Evolutionary conservation across 2,888 invertebrate species (phyloP), one percentile per base, ranked within the genome.

Genomic region (Philopedon plagiatum): DNA sequence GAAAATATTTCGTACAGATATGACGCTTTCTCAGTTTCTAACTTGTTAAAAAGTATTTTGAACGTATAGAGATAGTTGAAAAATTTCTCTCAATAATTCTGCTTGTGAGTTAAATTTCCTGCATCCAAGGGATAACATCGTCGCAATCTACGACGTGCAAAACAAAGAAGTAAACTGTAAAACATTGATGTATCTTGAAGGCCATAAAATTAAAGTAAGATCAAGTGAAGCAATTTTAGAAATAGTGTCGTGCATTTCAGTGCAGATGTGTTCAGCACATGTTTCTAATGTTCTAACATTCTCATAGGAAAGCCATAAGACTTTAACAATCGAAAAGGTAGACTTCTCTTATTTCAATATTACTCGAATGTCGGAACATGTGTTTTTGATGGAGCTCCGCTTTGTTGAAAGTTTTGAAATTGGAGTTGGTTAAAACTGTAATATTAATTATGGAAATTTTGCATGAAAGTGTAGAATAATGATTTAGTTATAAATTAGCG

Each of bases 231-330:
- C 65, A 58, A 67, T 67, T 67, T 57, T 21, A 34, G 67, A 49
- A 67, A 49, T n/a, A 49, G 58, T 67, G 49, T 60, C 60, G 67
- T 67, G 61, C 71, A 51, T 58, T 71, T 61, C 15, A 37, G 32
- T 61, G 62, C 62, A 66, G 61, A 71, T 71, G 71, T 65, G 60
- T 71, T 61, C 71, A 32, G 58, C 65, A 71, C 56, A 62, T 71
- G 71, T 71, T 66, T 66, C 44, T 66, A 71, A 71, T 71, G 71
- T 56, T 71, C 56, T 56, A 71, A 66, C 66, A 65, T 61, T 71
- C 71, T 41, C 66, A 71, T 71, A 58, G 71, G 56, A 71, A 71
- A 54, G 60, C 71, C 29, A 64, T 71, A 71, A 65, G 51, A 60
- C 57, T 71, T 71, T 71, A 66, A 71, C 66, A 56, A 34, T 61